Percentiles rank a stretch among this genome's conserved stretches.
Conservation (phyloP, 2,113 vertebrate species). For the crab-eating macaque (Macaca fascicularis) region DNA sequence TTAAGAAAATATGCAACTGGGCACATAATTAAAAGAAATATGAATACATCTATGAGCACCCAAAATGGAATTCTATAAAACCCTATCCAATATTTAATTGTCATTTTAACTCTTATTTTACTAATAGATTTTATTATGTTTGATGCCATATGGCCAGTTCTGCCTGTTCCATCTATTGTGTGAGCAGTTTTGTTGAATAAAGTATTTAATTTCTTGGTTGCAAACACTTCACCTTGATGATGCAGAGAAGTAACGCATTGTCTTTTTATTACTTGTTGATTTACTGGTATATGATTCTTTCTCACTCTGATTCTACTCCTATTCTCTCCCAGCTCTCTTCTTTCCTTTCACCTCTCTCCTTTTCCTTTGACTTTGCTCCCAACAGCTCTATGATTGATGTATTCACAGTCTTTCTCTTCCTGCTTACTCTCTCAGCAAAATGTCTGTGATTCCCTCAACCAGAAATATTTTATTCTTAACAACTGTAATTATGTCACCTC, state of each 20-base stretch:
- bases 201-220: not conserved
- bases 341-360: not conserved
- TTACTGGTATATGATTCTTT: not conserved
- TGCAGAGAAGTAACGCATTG: not conserved
- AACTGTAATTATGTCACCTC: conserved; percentile 49
- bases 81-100: not conserved
- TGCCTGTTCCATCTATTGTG: not conserved
- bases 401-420: not conserved
- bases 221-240: not conserved
- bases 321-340: not conserved
- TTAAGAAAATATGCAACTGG: conserved; percentile 35
- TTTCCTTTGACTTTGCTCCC: not conserved
- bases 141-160: not conserved
- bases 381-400: not conserved
- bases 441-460: conserved; percentile 40
- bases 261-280: not conserved
- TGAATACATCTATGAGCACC: not conserved
- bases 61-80: not conserved
- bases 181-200: not conserved
- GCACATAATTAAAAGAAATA: not conserved
- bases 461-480: conserved; percentile 64
- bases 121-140: not conserved
- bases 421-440: not conserved
- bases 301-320: not conserved
- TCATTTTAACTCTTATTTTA: not conserved